These are phyloP conservation scores for Cryptotis parvus DNA, from an alignment of 2,113 vertebrate genomes.

Conservation along the genomic window DNA sequence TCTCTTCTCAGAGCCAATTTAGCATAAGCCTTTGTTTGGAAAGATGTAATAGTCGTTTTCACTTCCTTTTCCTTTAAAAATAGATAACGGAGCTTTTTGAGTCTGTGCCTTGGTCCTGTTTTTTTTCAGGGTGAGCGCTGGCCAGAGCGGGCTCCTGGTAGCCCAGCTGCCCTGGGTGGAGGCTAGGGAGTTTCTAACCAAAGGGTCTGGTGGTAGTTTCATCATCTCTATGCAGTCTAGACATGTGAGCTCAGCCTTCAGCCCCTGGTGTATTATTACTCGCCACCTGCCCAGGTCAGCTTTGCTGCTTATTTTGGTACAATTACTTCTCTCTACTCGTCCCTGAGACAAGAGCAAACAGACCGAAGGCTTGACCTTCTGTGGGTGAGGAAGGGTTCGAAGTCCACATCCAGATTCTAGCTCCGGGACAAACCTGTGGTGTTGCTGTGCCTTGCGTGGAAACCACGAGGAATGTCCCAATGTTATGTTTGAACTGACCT, in stretches of 20 bases:
- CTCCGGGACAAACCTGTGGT: background rate
- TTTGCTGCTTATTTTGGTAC: background rate
- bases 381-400: background rate
- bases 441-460: background rate
- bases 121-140: background rate
- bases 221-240: background rate
- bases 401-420: background rate
- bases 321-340: background rate
- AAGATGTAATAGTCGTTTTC: background rate
- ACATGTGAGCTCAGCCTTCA: background rate
- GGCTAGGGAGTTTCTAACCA: background rate
- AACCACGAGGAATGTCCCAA: background rate
- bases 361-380: background rate
- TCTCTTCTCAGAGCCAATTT: background rate
- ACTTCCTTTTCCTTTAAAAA: constrained; percentile 3
- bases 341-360: background rate
- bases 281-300: background rate
- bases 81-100: background rate
- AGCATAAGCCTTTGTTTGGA: background rate
- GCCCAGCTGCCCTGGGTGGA: background rate
- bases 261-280: background rate
- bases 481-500: background rate
- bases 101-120: background rate
- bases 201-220: background rate
- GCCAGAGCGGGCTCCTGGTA: background rate